Conservation (phyloP, 2,888 invertebrate species). For the Smittia sp. region DNA sequence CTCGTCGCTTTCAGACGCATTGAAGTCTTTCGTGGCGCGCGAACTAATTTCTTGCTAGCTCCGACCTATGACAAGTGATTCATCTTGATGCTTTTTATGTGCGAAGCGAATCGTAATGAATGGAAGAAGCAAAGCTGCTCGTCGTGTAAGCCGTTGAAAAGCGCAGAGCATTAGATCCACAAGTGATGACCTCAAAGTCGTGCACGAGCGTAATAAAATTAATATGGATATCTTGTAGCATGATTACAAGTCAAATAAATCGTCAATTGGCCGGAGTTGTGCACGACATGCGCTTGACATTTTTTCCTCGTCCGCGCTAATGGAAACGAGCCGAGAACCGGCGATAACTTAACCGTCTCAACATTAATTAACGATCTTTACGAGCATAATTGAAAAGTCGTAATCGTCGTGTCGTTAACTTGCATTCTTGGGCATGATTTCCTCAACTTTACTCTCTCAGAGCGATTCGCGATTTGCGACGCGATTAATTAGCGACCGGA, state of each 20-base stretch:
- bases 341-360: no score
- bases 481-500: conserved; percentile 5
- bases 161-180: background rate
- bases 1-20: conserved; percentile 29
- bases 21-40: conserved; percentile 24
- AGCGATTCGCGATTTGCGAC: background rate
- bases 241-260: conserved; percentile 11
- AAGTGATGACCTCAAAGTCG: conserved; percentile 26
- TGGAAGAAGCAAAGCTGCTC: no score
- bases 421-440: background rate
- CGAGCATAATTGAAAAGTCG: background rate
- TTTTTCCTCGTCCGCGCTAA: background rate
- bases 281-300: background rate
- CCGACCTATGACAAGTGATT: conserved; percentile 35
- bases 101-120: conserved; percentile 4
- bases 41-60: background rate
- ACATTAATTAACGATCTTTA: conserved; percentile 1
- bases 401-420: background rate
- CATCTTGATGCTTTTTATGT: conserved; percentile 6
- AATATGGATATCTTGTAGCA: background rate
- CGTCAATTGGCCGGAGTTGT: background rate
- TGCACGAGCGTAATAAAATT: conserved; percentile 21
- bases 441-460: background rate
- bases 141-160: background rate
- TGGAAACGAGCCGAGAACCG: no score